These are phyloP conservation scores for Agrotis clavis DNA, from an alignment of 2,888 invertebrate genomes.

Conservation along the genomic window DNA sequence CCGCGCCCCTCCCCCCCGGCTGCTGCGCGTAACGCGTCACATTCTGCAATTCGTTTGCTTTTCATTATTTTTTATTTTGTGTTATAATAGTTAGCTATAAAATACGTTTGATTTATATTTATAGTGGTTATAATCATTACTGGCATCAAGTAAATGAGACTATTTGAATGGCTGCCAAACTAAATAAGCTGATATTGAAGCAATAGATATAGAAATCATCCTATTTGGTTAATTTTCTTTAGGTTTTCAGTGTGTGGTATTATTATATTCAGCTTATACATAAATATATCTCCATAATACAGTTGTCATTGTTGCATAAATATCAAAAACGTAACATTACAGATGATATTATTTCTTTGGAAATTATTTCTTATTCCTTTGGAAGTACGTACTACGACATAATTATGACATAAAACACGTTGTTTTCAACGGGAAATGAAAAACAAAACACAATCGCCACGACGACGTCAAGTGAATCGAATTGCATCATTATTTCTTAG, in stretches of 20 bases:
- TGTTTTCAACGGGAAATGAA: too few species aligned
- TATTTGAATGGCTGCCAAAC: constrained; percentile 29
- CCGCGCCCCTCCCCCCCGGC: constrained; percentile 83
- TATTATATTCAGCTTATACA: constrained; percentile 2
- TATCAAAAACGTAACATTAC: constrained; percentile 14
- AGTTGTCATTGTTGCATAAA: constrained; percentile 4
- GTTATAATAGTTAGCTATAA: constrained; percentile 58
- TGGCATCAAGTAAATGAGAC: constrained; percentile 39
- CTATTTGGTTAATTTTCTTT: constrained; percentile 32
- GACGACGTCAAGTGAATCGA: too few species aligned
- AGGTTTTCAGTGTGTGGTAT: constrained; percentile 18
- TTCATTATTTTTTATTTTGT: constrained; percentile 65
- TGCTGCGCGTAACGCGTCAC: constrained; percentile 83
- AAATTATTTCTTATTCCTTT: too few species aligned
- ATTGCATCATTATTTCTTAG: too few species aligned
- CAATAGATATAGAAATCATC: constrained; percentile 17
- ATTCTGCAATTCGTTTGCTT: constrained; percentile 80
- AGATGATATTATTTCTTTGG: too few species aligned
- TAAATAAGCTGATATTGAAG: constrained; percentile 33
- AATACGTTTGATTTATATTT: constrained; percentile 64
- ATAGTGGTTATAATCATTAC: constrained; percentile 52
- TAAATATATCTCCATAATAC: constrained; percentile 21
- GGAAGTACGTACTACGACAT: too few species aligned
- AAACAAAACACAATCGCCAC: too few species aligned
- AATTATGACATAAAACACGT: too few species aligned